Evolutionary conservation across 2,113 vertebrate genomes (phyloP).

Genomic region (Prietella phreatophila): DNA sequence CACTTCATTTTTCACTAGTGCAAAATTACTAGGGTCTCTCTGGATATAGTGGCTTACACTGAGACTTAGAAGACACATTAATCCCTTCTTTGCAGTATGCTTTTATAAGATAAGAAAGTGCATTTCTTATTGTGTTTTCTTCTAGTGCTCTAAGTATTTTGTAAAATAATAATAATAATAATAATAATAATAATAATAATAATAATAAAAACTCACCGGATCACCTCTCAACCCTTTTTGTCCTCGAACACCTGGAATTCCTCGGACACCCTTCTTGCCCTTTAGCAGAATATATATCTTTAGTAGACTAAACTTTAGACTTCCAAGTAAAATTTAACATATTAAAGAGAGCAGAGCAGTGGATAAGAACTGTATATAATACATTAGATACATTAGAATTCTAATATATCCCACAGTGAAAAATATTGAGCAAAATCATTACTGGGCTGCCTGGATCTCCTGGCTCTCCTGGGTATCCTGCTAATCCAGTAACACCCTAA

Average conservation of each 20-base stretch:
- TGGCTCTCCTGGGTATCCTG: slow-evolving; percentile 70
- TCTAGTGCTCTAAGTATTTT: too few relatives aligned
- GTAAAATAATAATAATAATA: neutral
- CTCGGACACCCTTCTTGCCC: slow-evolving; percentile 76
- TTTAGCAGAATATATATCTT: slow-evolving; percentile 53
- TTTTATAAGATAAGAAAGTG: neutral
- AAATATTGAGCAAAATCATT: slow-evolving; percentile 38
- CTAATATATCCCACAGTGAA: neutral
- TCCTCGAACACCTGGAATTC: slow-evolving; percentile 71
- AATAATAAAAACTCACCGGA: slow-evolving; percentile 67
- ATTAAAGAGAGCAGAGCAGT: neutral
- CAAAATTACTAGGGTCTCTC: neutral
- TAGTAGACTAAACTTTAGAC: neutral
- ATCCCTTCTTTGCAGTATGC: neutral
- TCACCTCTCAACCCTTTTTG: slow-evolving; percentile 80
- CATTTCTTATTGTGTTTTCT: too few relatives aligned
- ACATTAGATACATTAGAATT: neutral
- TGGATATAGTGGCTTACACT: neutral
- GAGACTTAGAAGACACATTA: neutral
- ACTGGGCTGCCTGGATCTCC: slow-evolving; percentile 75
- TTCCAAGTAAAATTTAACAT: neutral
- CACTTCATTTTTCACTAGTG: neutral
- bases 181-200: neutral
- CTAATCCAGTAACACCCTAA: slow-evolving; percentile 73
- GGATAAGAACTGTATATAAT: neutral